phyloP scores from a whole-genome alignment of 1,140 invertebrate species.

The Aphaenogaster ashmeadi region DNA sequence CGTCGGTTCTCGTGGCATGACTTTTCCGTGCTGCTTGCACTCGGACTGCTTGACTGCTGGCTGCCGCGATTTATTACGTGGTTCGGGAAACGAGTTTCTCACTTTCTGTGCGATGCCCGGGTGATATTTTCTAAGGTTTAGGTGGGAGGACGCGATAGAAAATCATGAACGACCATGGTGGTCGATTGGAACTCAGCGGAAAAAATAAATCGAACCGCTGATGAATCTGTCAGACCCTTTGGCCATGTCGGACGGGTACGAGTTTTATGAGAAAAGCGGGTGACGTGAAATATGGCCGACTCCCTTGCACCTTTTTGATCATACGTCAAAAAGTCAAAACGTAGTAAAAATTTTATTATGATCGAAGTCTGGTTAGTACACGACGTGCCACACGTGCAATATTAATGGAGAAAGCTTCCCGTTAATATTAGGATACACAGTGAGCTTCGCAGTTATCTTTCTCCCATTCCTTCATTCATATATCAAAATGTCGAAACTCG shows the following conservation, averaged over 20 bases:
- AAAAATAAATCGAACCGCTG: slow-evolving; percentile 66
- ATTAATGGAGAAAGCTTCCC: slow-evolving; percentile 49
- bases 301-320: slow-evolving; percentile 39
- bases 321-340: slow-evolving; percentile 65
- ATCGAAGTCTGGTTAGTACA: slow-evolving; percentile 25
- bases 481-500: slow-evolving; percentile 53
- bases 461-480: slow-evolving; percentile 21
- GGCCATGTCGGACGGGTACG: slow-evolving; percentile 40
- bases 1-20: slow-evolving; percentile 26
- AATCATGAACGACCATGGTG: slow-evolving; percentile 54
- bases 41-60: slow-evolving; percentile 3
- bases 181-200: slow-evolving; percentile 40
- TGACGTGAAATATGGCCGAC: slow-evolving; percentile 58
- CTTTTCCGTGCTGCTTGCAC: slow-evolving; percentile 33
- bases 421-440: slow-evolving; percentile 44
- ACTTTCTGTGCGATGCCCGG: slow-evolving; percentile 40
- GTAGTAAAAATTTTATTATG: slow-evolving; percentile 59
- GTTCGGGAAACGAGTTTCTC: slow-evolving; percentile 57
- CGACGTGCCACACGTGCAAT: slow-evolving; percentile 2
- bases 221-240: slow-evolving; percentile 60
- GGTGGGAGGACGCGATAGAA: slow-evolving; percentile 25
- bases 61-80: slow-evolving; percentile 67
- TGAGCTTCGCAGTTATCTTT: slow-evolving; percentile 18
- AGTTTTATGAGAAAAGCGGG: slow-evolving; percentile 62
- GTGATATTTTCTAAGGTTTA: slow-evolving; percentile 50